These are phyloP conservation scores for Zygogramma bicolorata DNA, from an alignment of 2,888 invertebrate species.

Conservation along the genomic window DNA sequence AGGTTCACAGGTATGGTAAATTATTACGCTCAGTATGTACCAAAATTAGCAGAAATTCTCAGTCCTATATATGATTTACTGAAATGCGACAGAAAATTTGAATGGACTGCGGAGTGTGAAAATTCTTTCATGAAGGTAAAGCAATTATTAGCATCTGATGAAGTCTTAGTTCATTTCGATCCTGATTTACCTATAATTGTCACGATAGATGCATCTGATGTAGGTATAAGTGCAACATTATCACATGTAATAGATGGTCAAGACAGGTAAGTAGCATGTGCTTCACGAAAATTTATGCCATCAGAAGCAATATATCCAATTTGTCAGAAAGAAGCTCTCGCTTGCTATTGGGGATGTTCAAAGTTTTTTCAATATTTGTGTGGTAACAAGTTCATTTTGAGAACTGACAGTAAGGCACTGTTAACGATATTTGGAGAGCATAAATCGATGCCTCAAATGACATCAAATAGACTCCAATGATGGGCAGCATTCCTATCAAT, in stretches of 20 bases:
- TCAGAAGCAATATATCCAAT: background rate
- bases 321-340: background rate
- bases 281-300: background rate
- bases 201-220: background rate
- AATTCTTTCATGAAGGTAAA: background rate
- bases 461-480: too few species aligned
- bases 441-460: background rate
- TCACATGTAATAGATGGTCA: background rate
- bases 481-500: background rate
- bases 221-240: background rate
- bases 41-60: background rate
- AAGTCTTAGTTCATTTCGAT: background rate
- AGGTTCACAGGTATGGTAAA: background rate
- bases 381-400: background rate
- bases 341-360: background rate
- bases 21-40: background rate
- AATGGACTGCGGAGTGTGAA: background rate
- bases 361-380: background rate
- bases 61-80: background rate
- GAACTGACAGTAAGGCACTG: background rate
- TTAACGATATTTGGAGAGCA: background rate
- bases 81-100: background rate
- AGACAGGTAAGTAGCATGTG: background rate
- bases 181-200: background rate
- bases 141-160: background rate